Conservation (phyloP, 2,113 vertebrate species). For the Pomatostomus ruficeps region DNA sequence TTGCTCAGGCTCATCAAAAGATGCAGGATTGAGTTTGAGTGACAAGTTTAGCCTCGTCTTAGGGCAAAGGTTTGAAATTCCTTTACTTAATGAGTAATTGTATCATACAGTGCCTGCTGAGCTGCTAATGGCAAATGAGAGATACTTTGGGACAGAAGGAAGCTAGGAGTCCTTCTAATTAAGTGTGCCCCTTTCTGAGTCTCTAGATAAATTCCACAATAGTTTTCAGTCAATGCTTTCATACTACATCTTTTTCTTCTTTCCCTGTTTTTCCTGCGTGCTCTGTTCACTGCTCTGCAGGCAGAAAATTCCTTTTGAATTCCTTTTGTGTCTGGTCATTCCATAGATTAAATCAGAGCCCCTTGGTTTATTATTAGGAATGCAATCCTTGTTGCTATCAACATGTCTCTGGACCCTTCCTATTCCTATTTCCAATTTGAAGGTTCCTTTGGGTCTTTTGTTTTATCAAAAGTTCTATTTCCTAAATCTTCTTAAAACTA, state of each 20-base stretch:
- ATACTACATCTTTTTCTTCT: neutral
- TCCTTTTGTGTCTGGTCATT: slow-evolving; percentile 59
- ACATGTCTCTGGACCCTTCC: neutral
- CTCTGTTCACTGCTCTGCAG: neutral
- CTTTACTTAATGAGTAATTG: slow-evolving; percentile 56
- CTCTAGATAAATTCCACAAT: neutral
- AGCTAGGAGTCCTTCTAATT: neutral
- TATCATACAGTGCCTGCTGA: slow-evolving; percentile 22
- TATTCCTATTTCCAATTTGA: neutral
- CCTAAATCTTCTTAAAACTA: neutral
- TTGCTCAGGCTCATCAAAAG: neutral
- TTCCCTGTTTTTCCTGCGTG: neutral
- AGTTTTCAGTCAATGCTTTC: neutral
- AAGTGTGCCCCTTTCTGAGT: neutral
- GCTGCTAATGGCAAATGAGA: slow-evolving; percentile 11
- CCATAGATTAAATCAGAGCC: slow-evolving; percentile 52
- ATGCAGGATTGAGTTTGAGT: neutral
- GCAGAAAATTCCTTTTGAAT: slow-evolving; percentile 46
- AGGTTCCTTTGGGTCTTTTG: neutral
- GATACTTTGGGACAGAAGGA: neutral
- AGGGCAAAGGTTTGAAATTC: slow-evolving; percentile 57
- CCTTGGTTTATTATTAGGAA: neutral
- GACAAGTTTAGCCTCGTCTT: slow-evolving; percentile 22
- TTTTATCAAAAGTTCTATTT: neutral
- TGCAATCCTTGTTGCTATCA: neutral